A percentile compares a stretch with the other conserved stretches of the same genome.
Evolutionary conservation across 2,888 invertebrate species (phyloP).

Genomic region (Arrhopalites spinosus): DNA sequence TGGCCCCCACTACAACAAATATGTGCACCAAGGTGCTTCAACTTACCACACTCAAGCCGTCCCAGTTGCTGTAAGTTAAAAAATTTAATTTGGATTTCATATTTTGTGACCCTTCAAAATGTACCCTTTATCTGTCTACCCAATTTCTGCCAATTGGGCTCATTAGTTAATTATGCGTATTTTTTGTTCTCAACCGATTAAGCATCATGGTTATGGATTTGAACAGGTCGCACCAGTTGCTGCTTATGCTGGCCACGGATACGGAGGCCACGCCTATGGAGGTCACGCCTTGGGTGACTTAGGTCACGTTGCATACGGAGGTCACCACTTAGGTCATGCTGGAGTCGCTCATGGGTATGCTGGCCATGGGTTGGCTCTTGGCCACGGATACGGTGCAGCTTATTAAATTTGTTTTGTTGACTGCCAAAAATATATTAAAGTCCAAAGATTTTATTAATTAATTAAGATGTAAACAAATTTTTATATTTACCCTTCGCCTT

Average conservation of each 20-base stretch:
- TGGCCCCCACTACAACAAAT: conserved; percentile 13
- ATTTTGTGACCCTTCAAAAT: too few relatives aligned
- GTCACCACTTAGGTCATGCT: too few relatives aligned
- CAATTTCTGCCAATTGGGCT: too few relatives aligned
- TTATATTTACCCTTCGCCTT: not conserved
- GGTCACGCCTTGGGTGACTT: not conserved
- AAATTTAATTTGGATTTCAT: too few relatives aligned
- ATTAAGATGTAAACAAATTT: not conserved
- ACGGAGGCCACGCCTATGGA: not conserved
- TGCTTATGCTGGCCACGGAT: not conserved
- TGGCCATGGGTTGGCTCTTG: not conserved
- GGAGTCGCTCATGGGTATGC: not conserved
- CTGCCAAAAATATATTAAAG: too few relatives aligned
- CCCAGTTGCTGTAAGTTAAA: too few relatives aligned
- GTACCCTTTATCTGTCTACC: too few relatives aligned
- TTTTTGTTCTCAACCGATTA: too few relatives aligned
- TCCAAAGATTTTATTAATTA: not conserved
- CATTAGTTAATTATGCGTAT: too few relatives aligned
- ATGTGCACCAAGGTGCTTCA: not conserved
- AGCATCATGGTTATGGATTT: not conserved
- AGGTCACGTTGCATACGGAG: too few relatives aligned
- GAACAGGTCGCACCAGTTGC: conserved; percentile 1
- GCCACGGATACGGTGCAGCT: not conserved
- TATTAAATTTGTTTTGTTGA: conserved; percentile 6
- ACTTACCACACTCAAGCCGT: conserved; percentile 4